Evolutionary conservation across 2,888 invertebrate species (phyloP), one percentile per base, ranked within the genome.

Genomic region (Dicranocentrus wangi): DNA sequence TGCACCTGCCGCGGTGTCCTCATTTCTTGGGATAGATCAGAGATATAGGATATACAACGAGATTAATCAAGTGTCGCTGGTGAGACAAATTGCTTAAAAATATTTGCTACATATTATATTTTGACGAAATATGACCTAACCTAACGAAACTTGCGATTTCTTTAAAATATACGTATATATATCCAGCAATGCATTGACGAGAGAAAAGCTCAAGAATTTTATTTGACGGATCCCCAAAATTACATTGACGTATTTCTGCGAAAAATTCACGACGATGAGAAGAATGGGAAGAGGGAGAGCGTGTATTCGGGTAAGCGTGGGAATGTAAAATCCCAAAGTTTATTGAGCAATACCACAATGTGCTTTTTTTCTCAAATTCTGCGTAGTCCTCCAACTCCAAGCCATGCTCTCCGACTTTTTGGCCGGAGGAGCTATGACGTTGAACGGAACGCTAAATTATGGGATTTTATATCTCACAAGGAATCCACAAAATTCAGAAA

Each of bases 361-460:
- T 51, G 51, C 10, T 51, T 5, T n/a, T 8, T 5, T 7, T 10
- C 10, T 51, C 3, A n/a, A n/a, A n/a, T n/a, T n/a, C n/a, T n/a
- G n/a, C n/a, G n/a, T n/a, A n/a, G n/a, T n/a, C n/a, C n/a, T n/a
- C 19, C 70, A 82, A 23, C 25, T 82, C 1, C 82, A 82, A 28
- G 19, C 77, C 23, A 82, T 82, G 82, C 15, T 82, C 15, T 60
- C 71, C 3, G 82, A 82, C 51, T 53, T 82, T 21, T 42, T 82
- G 0, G 68, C 66, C 51, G 68, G 68, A 3, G 82, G 82, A 7
- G 60, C 77, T 2, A 72, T 65, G 17, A 82, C 82, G 2, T 58
- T 61, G 2, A 77, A 77, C 58, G 82, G 71, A 42, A 82, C 81
- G 8, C 55, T 82, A 10, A 82, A 82, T 27, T 82, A 77, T 39